Evolutionary conservation across 2,113 vertebrate genomes (phyloP).

Genomic region (Pelecanoides urinatrix): DNA sequence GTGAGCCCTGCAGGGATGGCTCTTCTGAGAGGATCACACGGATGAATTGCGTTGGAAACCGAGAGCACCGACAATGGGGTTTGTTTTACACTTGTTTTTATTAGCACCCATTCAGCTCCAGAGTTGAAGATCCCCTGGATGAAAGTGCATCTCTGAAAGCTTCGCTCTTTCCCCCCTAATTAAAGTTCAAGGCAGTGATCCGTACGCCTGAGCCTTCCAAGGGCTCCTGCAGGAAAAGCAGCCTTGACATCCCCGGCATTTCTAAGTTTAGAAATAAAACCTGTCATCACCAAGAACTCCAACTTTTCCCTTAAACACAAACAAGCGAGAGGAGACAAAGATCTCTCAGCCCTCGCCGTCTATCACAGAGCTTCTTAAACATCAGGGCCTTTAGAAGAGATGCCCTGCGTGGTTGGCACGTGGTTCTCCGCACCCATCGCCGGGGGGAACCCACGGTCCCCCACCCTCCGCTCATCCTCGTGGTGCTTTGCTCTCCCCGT

Average conservation of each 20-base stretch:
- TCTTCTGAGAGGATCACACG: neutral
- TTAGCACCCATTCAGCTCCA: neutral
- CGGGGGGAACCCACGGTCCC: accelerated
- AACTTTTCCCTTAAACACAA: neutral
- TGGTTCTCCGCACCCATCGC: accelerated
- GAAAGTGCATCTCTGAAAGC: neutral
- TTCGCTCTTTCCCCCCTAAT: neutral
- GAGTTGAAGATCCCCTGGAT: neutral
- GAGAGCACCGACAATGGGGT: neutral
- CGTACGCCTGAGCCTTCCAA: neutral
- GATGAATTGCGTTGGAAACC: neutral
- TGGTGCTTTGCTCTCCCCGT: neutral
- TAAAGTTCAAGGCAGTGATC: neutral
- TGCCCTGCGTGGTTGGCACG: neutral
- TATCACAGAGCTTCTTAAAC: neutral
- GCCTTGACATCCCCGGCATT: neutral
- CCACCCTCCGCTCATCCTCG: neutral
- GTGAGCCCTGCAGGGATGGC: neutral
- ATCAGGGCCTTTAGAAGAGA: neutral
- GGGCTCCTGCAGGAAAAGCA: neutral
- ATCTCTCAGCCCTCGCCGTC: accelerated
- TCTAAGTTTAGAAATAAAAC: neutral
- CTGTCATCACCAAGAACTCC: neutral
- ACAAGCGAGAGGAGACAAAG: neutral
- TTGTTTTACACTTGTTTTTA: neutral